Conservation (phyloP, 1,140 invertebrate species). For the Goniozus legneri region DNA sequence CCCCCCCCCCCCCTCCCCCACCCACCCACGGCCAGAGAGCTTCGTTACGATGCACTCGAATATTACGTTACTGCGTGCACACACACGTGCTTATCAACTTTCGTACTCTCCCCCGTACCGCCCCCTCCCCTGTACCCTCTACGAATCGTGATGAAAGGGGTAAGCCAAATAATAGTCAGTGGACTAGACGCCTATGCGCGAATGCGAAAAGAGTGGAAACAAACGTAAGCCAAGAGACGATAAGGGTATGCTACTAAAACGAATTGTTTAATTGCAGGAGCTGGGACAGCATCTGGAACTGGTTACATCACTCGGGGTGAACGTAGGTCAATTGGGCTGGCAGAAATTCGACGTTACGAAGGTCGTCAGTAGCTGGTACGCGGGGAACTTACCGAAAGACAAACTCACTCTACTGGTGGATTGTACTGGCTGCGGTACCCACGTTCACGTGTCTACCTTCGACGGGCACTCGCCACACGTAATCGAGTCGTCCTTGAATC, state of each 20-base stretch:
- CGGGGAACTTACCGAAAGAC: constrained; percentile 53
- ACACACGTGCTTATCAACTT: no score
- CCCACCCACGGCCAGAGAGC: no score
- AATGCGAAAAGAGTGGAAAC: constrained; percentile 12
- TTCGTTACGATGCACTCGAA: no score
- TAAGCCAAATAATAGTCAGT: no score
- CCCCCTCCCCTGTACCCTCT: no score
- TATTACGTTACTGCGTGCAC: no score
- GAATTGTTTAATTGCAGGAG: constrained; percentile 31
- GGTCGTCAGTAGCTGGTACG: constrained; percentile 72
- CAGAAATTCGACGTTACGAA: constrained; percentile 80
- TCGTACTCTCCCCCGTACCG: no score
- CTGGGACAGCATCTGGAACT: constrained; percentile 56
- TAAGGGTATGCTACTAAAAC: no score
- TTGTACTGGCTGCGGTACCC: constrained; percentile 77
- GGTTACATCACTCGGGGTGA: constrained; percentile 68
- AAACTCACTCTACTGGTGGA: constrained; percentile 76
- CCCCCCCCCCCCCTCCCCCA: no score
- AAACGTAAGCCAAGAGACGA: no score
- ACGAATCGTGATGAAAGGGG: no score
- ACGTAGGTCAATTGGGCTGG: constrained; percentile 72
- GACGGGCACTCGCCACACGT: constrained; percentile 42
- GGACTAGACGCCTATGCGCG: no score
- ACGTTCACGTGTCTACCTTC: constrained; percentile 60
- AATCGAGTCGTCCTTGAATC: constrained; percentile 45